phyloP scores from a whole-genome alignment of 1,140 invertebrate genomes.

The Ruditapes philippinarum region DNA sequence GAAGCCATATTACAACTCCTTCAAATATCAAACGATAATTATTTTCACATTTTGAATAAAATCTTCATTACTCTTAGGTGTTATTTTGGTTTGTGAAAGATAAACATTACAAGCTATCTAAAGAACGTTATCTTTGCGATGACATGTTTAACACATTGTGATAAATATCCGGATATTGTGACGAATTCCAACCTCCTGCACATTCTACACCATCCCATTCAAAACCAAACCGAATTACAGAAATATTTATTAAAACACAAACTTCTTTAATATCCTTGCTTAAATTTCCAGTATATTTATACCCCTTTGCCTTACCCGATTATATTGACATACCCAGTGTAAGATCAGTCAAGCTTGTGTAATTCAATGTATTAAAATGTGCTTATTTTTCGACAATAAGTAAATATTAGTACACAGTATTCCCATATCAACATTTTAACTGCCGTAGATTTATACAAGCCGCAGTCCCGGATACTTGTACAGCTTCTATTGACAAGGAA shows the following conservation, averaged over 20 bases:
- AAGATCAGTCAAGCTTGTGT: not conserved
- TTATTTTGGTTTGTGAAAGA: not conserved
- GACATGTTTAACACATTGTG: not conserved
- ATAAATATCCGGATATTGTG: too few species aligned
- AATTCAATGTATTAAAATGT: not conserved
- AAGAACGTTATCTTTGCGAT: not conserved
- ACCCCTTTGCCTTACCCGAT: too few species aligned
- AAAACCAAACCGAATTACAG: too few species aligned
- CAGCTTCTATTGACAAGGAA: too few species aligned
- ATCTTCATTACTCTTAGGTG: not conserved
- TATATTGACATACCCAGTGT: not conserved
- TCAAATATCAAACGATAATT: not conserved
- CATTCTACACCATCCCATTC: too few species aligned
- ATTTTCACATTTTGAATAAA: not conserved
- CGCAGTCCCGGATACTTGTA: too few species aligned
- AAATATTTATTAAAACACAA: too few species aligned
- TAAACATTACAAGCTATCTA: not conserved
- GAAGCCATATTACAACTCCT: constrained; percentile 47
- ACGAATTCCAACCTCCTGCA: too few species aligned
- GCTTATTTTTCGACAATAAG: not conserved
- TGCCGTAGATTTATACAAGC: too few species aligned
- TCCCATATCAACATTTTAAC: not conserved
- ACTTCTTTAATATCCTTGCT: too few species aligned
- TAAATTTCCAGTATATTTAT: not conserved
- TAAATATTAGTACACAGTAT: not conserved